A percentile compares a stretch with the other conserved stretches of the same genome.
Evolutionary conservation across 2,797 vertebrate genomes (phyloP).

Genomic region (Sebastes reedi): DNA sequence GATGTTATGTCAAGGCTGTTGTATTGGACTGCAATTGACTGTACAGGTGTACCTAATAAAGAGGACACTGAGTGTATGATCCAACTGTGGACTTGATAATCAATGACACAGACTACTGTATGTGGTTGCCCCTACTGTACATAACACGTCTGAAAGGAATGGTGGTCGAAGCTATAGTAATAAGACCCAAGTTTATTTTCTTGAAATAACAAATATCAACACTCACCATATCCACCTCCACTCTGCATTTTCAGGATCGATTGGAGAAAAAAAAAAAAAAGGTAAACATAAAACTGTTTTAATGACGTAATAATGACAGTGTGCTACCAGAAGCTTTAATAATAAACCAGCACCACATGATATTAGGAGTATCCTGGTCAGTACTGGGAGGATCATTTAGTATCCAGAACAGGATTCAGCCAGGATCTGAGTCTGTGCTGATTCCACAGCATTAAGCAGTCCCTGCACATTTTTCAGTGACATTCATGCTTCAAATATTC

Average conservation of each 20-base stretch:
- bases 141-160: background rate
- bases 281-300: background rate
- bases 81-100: background rate
- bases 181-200: background rate
- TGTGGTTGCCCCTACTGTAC: no score
- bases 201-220: no score
- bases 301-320: background rate
- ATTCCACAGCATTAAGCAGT: constrained; percentile 6
- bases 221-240: no score
- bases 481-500: constrained; percentile 29
- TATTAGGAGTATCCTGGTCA: background rate
- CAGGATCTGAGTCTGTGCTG: background rate
- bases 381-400: background rate
- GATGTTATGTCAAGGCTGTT: background rate
- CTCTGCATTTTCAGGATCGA: no score
- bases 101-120: background rate
- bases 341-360: background rate
- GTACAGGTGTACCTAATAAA: background rate
- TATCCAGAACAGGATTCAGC: background rate
- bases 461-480: constrained; percentile 4
- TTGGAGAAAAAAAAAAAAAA: background rate
- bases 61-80: background rate
- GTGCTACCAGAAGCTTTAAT: background rate
- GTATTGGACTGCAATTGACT: background rate
- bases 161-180: background rate